Conservation (phyloP, 2,113 vertebrate genomes). For the Piaya cayana region DNA sequence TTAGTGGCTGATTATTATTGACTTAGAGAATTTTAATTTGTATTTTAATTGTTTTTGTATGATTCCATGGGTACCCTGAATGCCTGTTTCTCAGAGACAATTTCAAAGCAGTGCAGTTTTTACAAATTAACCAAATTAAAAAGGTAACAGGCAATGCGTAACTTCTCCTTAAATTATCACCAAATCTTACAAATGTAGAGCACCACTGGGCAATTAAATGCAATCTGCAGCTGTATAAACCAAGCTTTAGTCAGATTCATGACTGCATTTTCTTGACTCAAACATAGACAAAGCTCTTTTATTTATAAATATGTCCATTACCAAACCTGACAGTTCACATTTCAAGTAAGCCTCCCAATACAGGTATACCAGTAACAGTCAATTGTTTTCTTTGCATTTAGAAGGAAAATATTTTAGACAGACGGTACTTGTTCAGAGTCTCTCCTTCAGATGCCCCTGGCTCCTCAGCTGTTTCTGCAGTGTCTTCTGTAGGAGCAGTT, state of each 20-base stretch:
- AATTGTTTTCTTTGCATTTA: background rate
- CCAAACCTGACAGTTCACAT: background rate
- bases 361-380: background rate
- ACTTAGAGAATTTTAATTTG: background rate
- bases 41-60: background rate
- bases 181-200: background rate
- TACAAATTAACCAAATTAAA: background rate
- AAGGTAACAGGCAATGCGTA: background rate
- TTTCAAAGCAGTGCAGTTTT: background rate
- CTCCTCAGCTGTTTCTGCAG: slow-evolving; percentile 46
- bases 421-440: slow-evolving; percentile 76
- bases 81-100: background rate
- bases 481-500: slow-evolving; percentile 70
- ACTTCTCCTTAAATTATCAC: background rate
- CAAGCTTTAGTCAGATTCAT: background rate
- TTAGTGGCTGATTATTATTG: background rate
- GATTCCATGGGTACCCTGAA: background rate
- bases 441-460: slow-evolving; percentile 61
- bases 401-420: slow-evolving; percentile 20
- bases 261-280: background rate
- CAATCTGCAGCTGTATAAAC: background rate
- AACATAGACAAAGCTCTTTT: background rate
- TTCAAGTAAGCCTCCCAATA: background rate
- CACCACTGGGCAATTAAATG: background rate
- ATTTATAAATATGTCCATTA: background rate